Evolutionary conservation across 2,113 vertebrate species (phyloP).

Genomic region (Cephalopterus ornatus): DNA sequence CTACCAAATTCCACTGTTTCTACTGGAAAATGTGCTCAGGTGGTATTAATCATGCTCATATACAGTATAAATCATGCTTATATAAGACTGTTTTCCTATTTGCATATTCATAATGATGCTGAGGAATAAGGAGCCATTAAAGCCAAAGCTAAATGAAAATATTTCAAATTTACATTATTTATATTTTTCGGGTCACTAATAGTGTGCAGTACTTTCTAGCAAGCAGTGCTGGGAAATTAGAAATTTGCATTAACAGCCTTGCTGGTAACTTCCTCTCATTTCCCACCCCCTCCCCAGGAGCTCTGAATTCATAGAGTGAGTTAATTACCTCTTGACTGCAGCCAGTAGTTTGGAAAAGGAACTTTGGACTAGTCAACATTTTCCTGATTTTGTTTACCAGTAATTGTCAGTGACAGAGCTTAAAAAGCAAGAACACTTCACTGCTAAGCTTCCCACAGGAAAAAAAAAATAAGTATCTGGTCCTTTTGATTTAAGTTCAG

Average conservation of each 20-base stretch:
- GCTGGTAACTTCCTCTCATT: neutral
- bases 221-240: neutral
- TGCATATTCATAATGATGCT: neutral
- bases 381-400: neutral
- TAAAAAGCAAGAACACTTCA: neutral
- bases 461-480: neutral
- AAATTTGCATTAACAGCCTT: neutral
- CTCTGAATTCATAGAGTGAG: neutral
- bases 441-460: neutral
- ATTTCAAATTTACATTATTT: conserved; percentile 5
- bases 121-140: neutral
- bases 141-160: neutral
- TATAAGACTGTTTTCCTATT: neutral
- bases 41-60: neutral
- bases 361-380: neutral
- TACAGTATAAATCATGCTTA: neutral
- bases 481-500: neutral
- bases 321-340: conserved; percentile 8
- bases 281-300: neutral
- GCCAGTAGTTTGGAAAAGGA: neutral
- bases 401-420: neutral
- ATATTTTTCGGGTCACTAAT: neutral
- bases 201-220: neutral
- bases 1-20: neutral
- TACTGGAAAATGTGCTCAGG: neutral